A percentile compares a stretch with the other conserved stretches of the same genome.
Evolutionary conservation across 2,888 invertebrate genomes (phyloP).

Genomic region (Eristalis arbustorum): DNA sequence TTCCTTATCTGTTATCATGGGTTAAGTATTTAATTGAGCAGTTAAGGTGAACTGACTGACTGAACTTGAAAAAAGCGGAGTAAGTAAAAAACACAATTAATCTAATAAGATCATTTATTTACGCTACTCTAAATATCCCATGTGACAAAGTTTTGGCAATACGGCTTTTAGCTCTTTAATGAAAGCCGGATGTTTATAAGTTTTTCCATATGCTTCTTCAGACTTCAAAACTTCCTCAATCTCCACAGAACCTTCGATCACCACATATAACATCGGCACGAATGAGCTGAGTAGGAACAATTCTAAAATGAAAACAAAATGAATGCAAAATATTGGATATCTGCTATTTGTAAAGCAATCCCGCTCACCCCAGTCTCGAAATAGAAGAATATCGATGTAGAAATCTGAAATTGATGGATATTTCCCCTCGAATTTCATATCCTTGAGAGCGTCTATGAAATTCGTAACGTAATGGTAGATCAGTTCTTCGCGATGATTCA

Average conservation of each 20-base stretch:
- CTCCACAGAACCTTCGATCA: background rate
- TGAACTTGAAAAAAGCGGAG: background rate
- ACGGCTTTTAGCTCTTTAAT: conserved; percentile 64
- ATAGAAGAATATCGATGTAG: conserved; percentile 58
- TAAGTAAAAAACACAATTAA: too few relatives aligned
- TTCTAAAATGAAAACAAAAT: conserved; percentile 4
- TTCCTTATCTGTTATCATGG: too few relatives aligned
- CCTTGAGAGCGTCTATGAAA: conserved; percentile 71
- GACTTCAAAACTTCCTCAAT: background rate
- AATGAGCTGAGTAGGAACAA: background rate
- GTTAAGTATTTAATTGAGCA: background rate
- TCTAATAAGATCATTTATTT: too few relatives aligned
- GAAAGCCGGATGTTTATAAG: conserved; percentile 38
- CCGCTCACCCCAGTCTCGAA: conserved; percentile 71
- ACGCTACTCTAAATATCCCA: background rate
- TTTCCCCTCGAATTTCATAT: conserved; percentile 70
- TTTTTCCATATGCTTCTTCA: background rate
- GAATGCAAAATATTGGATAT: background rate
- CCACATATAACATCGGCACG: background rate
- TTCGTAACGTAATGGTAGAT: conserved; percentile 72
- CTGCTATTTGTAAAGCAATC: background rate
- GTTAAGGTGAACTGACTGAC: too few relatives aligned
- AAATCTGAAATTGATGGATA: conserved; percentile 71
- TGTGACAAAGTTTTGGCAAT: conserved; percentile 63
- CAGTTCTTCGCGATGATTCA: conserved; percentile 71